Evolutionary conservation across 1,140 invertebrate species (phyloP).

Genomic region (Teleopsis dalmanni): DNA sequence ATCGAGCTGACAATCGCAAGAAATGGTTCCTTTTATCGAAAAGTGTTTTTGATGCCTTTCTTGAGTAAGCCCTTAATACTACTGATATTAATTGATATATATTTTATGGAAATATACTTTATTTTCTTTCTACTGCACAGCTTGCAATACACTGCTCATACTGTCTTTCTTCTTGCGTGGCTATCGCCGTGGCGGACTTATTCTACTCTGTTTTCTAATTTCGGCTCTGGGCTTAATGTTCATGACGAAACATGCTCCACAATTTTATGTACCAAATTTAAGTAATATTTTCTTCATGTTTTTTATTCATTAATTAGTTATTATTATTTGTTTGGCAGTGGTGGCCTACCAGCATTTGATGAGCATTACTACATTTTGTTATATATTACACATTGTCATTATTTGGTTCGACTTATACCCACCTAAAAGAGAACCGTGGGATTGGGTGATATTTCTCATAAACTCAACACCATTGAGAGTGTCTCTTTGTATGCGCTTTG

Average conservation of each 20-base stretch:
- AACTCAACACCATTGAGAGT: constrained; percentile 21
- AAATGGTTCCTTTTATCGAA: constrained; percentile 26
- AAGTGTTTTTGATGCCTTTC: constrained; percentile 28
- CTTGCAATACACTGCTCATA: constrained; percentile 25
- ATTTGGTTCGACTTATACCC: constrained; percentile 35
- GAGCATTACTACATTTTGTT: constrained; percentile 24
- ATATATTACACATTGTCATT: constrained; percentile 28
- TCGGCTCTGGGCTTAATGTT: constrained; percentile 29
- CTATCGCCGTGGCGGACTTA: constrained; percentile 28
- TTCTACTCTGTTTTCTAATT: constrained; percentile 23
- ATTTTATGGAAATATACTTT: neutral
- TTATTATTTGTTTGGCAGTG: constrained; percentile 18
- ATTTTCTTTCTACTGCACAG: constrained; percentile 13
- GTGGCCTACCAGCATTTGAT: constrained; percentile 24
- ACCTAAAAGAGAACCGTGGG: constrained; percentile 18
- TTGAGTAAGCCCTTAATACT: constrained; percentile 17
- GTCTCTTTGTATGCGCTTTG: constrained; percentile 21
- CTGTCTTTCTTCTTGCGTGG: constrained; percentile 32
- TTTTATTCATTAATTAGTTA: neutral
- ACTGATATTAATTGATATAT: neutral
- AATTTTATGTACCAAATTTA: constrained; percentile 28
- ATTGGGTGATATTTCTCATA: constrained; percentile 16
- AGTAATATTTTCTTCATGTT: constrained; percentile 17
- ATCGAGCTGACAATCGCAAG: constrained; percentile 25
- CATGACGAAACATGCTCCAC: constrained; percentile 28